phyloP scores from a whole-genome alignment of 2,888 invertebrate species.

The Ennomos erosarius region DNA sequence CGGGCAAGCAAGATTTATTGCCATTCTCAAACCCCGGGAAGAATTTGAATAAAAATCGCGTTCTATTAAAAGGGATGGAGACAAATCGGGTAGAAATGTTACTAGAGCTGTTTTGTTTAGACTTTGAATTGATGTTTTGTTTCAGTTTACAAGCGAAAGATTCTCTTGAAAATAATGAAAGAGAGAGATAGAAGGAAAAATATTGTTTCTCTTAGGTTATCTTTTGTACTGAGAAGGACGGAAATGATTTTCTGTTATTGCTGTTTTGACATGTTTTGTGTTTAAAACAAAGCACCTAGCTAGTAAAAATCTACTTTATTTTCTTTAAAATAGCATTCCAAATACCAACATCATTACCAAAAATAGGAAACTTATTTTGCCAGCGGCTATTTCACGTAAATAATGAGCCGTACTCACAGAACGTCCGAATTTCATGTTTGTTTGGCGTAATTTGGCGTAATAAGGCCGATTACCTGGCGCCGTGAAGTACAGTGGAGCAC shows the following conservation, averaged over 20 bases:
- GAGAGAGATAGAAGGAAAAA: too few relatives aligned
- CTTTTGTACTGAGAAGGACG: too few relatives aligned
- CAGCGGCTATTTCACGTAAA: constrained; percentile 2
- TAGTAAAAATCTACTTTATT: too few relatives aligned
- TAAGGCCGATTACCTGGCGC: constrained; percentile 19
- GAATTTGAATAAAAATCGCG: constrained; percentile 35
- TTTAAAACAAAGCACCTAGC: too few relatives aligned
- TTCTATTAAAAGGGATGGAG: constrained; percentile 21
- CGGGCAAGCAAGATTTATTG: constrained; percentile 35
- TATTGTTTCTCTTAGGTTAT: too few relatives aligned
- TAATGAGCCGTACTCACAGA: constrained; percentile 9
- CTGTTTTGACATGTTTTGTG: too few relatives aligned
- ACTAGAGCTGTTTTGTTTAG: too few relatives aligned
- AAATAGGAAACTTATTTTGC: background rate
- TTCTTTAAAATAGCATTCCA: background rate
- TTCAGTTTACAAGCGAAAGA: too few relatives aligned
- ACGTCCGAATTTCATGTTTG: constrained; percentile 12
- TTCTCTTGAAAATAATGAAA: too few relatives aligned
- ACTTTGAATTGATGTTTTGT: too few relatives aligned
- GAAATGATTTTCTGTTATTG: too few relatives aligned
- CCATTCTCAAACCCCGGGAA: constrained; percentile 23
- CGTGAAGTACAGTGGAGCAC: constrained; percentile 1
- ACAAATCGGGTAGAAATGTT: constrained; percentile 11
- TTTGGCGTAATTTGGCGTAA: constrained; percentile 19
- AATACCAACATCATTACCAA: background rate